phyloP scores from a whole-genome alignment of 2,888 invertebrate species.

The Meandrusa payeni region DNA sequence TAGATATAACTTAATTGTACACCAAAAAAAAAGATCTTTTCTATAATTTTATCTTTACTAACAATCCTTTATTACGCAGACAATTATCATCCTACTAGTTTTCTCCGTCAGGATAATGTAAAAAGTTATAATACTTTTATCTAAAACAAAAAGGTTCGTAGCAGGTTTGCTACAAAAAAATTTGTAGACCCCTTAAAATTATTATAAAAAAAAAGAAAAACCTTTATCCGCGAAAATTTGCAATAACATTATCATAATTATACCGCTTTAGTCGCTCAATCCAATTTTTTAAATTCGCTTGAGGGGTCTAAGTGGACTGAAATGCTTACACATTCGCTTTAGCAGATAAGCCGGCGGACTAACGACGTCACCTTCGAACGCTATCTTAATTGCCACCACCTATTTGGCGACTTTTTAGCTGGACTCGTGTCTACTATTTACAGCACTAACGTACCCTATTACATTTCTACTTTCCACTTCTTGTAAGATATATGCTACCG shows the following conservation, averaged over 20 bases:
- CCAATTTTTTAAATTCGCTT: constrained; percentile 21
- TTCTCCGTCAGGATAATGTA: too few relatives aligned
- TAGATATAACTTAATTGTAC: too few relatives aligned
- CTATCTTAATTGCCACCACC: constrained; percentile 19
- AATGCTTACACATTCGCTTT: constrained; percentile 24
- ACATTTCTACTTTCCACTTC: too few relatives aligned
- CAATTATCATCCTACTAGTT: too few relatives aligned
- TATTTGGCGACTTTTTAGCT: constrained; percentile 10
- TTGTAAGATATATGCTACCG: too few relatives aligned
- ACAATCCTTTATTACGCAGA: too few relatives aligned
- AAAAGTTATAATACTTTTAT: not conserved
- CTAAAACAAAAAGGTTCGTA: not conserved
- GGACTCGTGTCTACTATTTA: not conserved
- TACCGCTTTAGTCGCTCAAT: constrained; percentile 15
- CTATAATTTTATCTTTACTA: too few relatives aligned
- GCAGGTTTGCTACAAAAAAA: constrained; percentile 4
- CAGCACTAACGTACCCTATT: not conserved
- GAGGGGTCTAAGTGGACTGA: constrained; percentile 17
- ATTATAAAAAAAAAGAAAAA: constrained; percentile 7
- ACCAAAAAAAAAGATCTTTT: too few relatives aligned
- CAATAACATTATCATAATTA: constrained; percentile 25
- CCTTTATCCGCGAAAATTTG: constrained; percentile 15
- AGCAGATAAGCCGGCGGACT: constrained; percentile 18
- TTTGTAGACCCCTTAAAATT: constrained; percentile 7
- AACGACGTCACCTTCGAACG: constrained; percentile 19